A percentile compares a stretch with the other conserved stretches of the same genome.
These are phyloP conservation scores for Indicator maculatus DNA, from an alignment of 2,113 vertebrate genomes.

Conservation along the genomic window DNA sequence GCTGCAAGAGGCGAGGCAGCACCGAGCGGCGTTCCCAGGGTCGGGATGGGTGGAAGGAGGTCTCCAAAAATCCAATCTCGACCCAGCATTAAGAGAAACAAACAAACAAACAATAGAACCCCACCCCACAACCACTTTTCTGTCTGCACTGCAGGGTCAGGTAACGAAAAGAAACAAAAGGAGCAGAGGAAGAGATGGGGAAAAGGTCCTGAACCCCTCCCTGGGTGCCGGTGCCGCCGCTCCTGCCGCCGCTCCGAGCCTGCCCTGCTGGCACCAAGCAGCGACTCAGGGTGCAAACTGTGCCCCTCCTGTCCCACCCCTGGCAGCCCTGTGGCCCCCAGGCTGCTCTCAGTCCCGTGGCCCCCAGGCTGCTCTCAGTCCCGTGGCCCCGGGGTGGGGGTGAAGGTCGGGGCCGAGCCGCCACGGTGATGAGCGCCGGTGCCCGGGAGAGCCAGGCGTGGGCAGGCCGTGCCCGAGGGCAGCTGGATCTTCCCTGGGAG, in stretches of 20 bases:
- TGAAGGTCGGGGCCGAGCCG: background rate
- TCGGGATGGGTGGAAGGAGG: background rate
- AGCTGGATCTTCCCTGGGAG: background rate
- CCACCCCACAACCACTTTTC: background rate
- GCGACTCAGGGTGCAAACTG: background rate
- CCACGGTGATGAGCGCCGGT: background rate
- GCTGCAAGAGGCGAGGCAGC: background rate
- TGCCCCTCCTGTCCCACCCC: background rate
- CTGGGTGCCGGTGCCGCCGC: background rate
- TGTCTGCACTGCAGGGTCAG: conserved; percentile 56
- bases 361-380: background rate
- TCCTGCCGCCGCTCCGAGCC: background rate
- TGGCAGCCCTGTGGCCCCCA: background rate
- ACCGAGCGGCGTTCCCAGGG: background rate
- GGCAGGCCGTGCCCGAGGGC: background rate
- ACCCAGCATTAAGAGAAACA: background rate
- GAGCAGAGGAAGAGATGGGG: background rate
- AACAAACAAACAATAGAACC: background rate
- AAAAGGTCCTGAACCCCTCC: background rate
- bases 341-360: background rate
- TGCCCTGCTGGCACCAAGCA: background rate
- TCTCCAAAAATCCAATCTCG: conserved; percentile 49
- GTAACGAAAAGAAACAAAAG: conserved; percentile 29
- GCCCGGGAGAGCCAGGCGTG: background rate
- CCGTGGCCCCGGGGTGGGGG: background rate